These are phyloP conservation scores for Solenopsis invicta DNA, from an alignment of 1,140 invertebrate genomes.

Conservation along the genomic window DNA sequence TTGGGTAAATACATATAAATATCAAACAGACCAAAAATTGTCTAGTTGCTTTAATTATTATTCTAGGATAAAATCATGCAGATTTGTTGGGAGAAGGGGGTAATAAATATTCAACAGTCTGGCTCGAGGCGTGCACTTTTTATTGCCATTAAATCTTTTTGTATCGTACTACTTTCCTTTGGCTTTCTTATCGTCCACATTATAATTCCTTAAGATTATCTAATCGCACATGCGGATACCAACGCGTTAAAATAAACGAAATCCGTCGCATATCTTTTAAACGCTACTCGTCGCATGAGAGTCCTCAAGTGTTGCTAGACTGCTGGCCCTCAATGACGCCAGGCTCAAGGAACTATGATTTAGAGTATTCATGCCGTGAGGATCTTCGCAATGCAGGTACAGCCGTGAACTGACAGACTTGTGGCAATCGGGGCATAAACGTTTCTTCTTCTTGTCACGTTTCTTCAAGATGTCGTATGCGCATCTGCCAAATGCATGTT, in stretches of 20 bases:
- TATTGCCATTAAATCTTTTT: slow-evolving; percentile 75
- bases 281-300: slow-evolving; percentile 86
- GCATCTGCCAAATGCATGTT: slow-evolving; percentile 87
- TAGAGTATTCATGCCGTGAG: slow-evolving; percentile 84
- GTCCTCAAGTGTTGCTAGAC: slow-evolving; percentile 85
- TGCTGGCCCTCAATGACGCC: slow-evolving; percentile 85
- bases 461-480: slow-evolving; percentile 90
- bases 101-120: slow-evolving; percentile 17
- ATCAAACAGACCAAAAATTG: neutral
- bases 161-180: slow-evolving; percentile 69
- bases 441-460: slow-evolving; percentile 90
- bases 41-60: neutral
- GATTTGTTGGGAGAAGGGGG: neutral
- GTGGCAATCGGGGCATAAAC: slow-evolving; percentile 89
- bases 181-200: slow-evolving; percentile 55
- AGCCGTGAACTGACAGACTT: slow-evolving; percentile 89
- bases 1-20: neutral
- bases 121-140: slow-evolving; percentile 69
- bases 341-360: slow-evolving; percentile 87
- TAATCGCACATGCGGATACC: slow-evolving; percentile 49
- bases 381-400: slow-evolving; percentile 86
- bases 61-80: neutral
- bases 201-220: slow-evolving; percentile 49
- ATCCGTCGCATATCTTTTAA: slow-evolving; percentile 69
- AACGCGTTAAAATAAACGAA: slow-evolving; percentile 50